These are phyloP conservation scores for Melanerpes aurifrons DNA, from an alignment of 2,113 vertebrate genomes.

Conservation along the genomic window DNA sequence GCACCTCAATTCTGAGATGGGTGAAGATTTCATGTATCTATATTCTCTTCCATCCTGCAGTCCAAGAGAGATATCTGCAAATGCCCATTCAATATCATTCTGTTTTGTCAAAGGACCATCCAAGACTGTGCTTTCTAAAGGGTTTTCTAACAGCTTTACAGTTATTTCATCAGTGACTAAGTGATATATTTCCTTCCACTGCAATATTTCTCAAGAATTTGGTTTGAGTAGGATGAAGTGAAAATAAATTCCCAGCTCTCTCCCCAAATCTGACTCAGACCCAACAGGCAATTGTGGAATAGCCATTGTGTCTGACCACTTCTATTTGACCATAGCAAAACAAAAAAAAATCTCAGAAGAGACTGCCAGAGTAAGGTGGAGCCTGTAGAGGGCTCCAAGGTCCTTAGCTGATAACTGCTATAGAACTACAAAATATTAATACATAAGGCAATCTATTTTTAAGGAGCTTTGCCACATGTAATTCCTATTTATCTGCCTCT, in stretches of 20 bases:
- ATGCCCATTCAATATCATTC: neutral
- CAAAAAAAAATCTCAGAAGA: neutral
- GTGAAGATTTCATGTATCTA: neutral
- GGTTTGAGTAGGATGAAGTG: neutral
- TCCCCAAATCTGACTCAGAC: neutral
- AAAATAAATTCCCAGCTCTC: neutral
- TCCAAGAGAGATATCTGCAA: neutral
- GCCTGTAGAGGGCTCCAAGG: conserved; percentile 43
- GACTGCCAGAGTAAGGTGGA: neutral
- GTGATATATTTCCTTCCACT: neutral
- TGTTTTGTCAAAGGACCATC: neutral
- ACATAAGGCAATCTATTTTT: neutral
- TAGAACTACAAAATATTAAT: neutral
- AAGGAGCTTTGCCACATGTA: neutral
- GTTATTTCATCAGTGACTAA: neutral
- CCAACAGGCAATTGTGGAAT: neutral
- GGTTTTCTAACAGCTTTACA: neutral
- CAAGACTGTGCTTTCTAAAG: neutral
- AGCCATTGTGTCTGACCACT: neutral
- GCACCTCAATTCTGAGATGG: neutral
- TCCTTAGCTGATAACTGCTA: neutral
- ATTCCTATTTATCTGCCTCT: neutral
- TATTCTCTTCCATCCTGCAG: neutral
- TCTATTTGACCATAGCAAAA: neutral
- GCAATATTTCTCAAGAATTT: neutral